Percentiles rank a stretch among this genome's conserved stretches.
Evolutionary conservation across 1,140 invertebrate genomes (phyloP).

Genomic region (Druon quercuslanigerum): DNA sequence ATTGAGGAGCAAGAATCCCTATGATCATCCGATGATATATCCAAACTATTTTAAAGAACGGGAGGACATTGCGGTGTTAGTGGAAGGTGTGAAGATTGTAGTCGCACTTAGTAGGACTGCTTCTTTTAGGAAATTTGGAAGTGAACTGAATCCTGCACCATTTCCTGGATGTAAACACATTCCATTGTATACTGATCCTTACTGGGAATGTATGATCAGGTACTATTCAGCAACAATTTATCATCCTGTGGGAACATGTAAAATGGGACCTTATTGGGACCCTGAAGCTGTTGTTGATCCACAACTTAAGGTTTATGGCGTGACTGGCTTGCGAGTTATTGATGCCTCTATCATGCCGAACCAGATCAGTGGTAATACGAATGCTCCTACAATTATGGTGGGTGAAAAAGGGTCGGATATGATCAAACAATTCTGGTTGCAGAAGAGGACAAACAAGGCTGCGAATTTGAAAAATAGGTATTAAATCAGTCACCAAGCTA

Average conservation of each 20-base stretch:
- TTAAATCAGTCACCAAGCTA: neutral
- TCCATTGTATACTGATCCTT: conserved; percentile 81
- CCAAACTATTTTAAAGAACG: conserved; percentile 92
- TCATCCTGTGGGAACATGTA: conserved; percentile 92
- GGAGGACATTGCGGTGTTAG: conserved; percentile 85
- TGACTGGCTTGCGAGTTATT: conserved; percentile 78
- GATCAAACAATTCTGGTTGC: conserved; percentile 77
- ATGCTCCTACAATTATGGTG: conserved; percentile 82
- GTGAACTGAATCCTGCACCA: conserved; percentile 79
- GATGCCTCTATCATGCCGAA: conserved; percentile 85
- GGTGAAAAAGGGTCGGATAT: conserved; percentile 81
- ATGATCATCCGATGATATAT: conserved; percentile 93
- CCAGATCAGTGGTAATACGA: conserved; percentile 82
- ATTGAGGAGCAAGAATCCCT: conserved; percentile 88
- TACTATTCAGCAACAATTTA: conserved; percentile 89
- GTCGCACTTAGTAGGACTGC: conserved; percentile 84
- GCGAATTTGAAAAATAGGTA: neutral
- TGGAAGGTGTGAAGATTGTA: conserved; percentile 89
- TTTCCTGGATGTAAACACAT: conserved; percentile 85
- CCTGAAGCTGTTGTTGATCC: conserved; percentile 91
- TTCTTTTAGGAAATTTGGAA: conserved; percentile 83
- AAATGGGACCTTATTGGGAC: conserved; percentile 94
- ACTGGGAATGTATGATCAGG: conserved; percentile 90
- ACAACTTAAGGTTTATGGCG: conserved; percentile 61
- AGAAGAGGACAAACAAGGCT: neutral